Evolutionary conservation across 2,888 invertebrate genomes (phyloP).

Genomic region (Epirrhoe alternata): DNA sequence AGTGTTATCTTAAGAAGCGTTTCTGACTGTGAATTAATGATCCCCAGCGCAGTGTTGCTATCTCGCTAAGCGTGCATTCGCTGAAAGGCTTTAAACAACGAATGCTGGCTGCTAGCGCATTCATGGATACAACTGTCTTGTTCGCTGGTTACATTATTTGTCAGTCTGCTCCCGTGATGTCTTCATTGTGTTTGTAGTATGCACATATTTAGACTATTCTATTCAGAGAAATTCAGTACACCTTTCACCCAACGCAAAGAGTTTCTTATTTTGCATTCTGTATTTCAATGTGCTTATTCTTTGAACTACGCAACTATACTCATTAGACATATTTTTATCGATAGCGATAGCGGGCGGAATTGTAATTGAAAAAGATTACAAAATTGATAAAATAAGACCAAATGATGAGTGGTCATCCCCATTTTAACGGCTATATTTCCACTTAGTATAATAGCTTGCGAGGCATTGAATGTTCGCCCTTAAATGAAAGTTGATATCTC

Average conservation of each 20-base stretch:
- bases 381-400: slow-evolving; percentile 10
- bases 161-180: slow-evolving; percentile 31
- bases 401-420: slow-evolving; percentile 26
- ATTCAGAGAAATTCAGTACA: slow-evolving; percentile 16
- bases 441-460: slow-evolving; percentile 29
- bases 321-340: background rate
- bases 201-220: slow-evolving; percentile 27
- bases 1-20: slow-evolving; percentile 51
- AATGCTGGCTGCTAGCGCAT: slow-evolving; percentile 27
- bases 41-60: slow-evolving; percentile 45
- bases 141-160: slow-evolving; percentile 35
- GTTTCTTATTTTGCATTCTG: slow-evolving; percentile 13
- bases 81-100: slow-evolving; percentile 34
- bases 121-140: slow-evolving; percentile 31
- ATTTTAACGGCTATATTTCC: slow-evolving; percentile 25
- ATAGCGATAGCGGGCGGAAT: background rate
- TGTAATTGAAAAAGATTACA: slow-evolving; percentile 1
- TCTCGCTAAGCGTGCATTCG: slow-evolving; percentile 44
- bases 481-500: slow-evolving; percentile 31
- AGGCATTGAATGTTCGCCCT: slow-evolving; percentile 22
- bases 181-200: slow-evolving; percentile 29
- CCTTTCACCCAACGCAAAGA: slow-evolving; percentile 9
- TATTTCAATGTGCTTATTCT: slow-evolving; percentile 6
- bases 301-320: background rate
- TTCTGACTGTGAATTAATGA: slow-evolving; percentile 52